A percentile compares a stretch with the other conserved stretches of the same genome.
These are phyloP conservation scores for Ictalurus furcatus DNA, from an alignment of 2,113 vertebrate genomes.

Conservation along the genomic window DNA sequence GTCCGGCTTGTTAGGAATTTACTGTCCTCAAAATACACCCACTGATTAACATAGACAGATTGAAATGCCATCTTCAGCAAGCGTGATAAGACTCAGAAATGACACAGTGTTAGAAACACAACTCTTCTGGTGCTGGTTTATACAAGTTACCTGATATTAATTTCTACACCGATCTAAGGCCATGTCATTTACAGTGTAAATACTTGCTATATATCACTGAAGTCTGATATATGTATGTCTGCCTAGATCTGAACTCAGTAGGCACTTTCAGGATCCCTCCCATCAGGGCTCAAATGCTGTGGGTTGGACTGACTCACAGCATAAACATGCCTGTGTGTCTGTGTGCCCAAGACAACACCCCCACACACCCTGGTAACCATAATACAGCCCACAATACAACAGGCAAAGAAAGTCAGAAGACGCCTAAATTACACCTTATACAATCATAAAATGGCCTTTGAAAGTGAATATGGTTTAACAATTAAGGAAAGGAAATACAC, in stretches of 20 bases:
- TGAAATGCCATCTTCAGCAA: constrained; percentile 21
- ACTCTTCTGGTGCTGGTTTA: background rate
- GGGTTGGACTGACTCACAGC: constrained; percentile 62
- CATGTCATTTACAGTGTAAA: background rate
- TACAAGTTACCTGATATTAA: background rate
- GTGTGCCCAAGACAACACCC: constrained; percentile 49
- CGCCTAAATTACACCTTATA: background rate
- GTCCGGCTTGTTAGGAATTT: constrained; percentile 39
- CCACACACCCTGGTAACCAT: constrained; percentile 48
- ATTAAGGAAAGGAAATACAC: constrained; percentile 1
- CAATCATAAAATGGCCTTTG: background rate
- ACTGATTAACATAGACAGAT: constrained; percentile 3
- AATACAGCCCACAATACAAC: constrained; percentile 48
- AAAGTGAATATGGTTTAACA: background rate
- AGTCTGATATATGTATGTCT: background rate
- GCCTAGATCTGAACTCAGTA: constrained; percentile 14
- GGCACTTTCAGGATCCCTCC: constrained; percentile 52
- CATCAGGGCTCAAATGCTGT: constrained; percentile 38
- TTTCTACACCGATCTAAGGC: background rate
- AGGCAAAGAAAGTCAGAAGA: constrained; percentile 29
- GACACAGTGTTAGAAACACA: background rate
- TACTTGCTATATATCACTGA: background rate
- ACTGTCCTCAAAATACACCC: constrained; percentile 47
- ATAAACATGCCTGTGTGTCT: constrained; percentile 58
- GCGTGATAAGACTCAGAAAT: background rate